phyloP scores from a whole-genome alignment of 2,113 vertebrate genomes.

The Steatornis caripensis region DNA sequence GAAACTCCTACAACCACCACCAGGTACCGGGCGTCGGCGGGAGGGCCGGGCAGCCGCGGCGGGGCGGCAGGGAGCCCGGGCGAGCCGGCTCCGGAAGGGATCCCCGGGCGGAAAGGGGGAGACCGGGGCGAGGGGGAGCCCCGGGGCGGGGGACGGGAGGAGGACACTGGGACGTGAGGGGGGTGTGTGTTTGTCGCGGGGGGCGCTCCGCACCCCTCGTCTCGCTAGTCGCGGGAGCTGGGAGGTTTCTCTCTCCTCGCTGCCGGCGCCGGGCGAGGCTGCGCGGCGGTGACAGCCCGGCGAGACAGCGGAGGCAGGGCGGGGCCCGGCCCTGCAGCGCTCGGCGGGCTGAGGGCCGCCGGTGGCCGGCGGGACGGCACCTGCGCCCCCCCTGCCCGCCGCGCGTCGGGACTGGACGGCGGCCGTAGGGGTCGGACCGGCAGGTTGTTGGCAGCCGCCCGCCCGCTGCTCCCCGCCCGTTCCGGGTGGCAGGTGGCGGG shows the following conservation, averaged over 20 bases:
- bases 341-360: neutral
- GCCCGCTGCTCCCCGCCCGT: neutral
- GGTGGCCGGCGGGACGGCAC: neutral
- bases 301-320: neutral
- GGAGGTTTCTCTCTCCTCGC: too few species aligned
- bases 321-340: neutral
- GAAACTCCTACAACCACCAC: slow-evolving; percentile 91
- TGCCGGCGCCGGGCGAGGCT: neutral
- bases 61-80: neutral
- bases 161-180: neutral
- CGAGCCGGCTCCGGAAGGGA: neutral
- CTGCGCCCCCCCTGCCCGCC: too few species aligned
- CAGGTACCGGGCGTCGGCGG: slow-evolving; percentile 76
- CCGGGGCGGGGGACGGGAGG: neutral
- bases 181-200: too few species aligned
- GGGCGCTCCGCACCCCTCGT: too few species aligned
- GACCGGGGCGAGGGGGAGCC: neutral
- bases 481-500: neutral
- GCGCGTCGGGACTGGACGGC: too few species aligned
- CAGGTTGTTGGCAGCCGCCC: neutral
- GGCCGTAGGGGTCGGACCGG: neutral
- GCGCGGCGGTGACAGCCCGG: neutral
- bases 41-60: neutral
- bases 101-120: neutral
- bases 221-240: neutral